Evolutionary conservation across 2,797 vertebrate genomes (phyloP).

Genomic region (Orientallactaga sibirica): DNA sequence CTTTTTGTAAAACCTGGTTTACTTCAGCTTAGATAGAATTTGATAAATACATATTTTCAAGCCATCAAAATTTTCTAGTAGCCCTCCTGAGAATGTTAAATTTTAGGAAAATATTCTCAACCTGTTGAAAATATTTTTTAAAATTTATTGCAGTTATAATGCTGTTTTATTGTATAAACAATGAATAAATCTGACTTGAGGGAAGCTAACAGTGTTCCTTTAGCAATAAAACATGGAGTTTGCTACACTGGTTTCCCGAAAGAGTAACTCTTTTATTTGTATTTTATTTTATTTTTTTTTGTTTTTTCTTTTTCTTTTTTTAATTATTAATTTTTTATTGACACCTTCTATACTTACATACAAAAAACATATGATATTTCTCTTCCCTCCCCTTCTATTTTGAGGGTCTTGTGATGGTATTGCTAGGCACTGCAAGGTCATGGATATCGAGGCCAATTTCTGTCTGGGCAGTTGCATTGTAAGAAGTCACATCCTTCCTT

Average conservation of each 20-base stretch:
- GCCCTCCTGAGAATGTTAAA: not conserved
- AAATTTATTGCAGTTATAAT: not conserved
- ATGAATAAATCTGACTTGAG: not conserved
- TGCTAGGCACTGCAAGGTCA: no score
- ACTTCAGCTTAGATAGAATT: not conserved
- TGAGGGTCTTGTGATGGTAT: no score
- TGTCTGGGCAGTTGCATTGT: no score
- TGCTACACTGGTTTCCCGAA: not conserved
- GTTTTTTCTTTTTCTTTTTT: no score
- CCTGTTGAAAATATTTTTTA: not conserved
- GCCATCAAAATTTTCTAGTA: not conserved
- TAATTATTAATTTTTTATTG: no score
- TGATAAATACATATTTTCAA: not conserved
- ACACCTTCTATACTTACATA: no score
- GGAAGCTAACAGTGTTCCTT: not conserved
- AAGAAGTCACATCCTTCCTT: no score
- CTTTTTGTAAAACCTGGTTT: not conserved
- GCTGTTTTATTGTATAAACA: not conserved
- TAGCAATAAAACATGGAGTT: not conserved
- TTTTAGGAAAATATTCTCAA: slow-evolving; percentile 28
- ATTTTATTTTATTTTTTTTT: no score
- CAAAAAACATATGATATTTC: no score
- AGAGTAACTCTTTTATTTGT: not conserved
- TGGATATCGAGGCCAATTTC: no score
- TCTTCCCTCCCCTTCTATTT: no score